phyloP scores from a whole-genome alignment of 2,113 vertebrate genomes.

The Passer domesticus region DNA sequence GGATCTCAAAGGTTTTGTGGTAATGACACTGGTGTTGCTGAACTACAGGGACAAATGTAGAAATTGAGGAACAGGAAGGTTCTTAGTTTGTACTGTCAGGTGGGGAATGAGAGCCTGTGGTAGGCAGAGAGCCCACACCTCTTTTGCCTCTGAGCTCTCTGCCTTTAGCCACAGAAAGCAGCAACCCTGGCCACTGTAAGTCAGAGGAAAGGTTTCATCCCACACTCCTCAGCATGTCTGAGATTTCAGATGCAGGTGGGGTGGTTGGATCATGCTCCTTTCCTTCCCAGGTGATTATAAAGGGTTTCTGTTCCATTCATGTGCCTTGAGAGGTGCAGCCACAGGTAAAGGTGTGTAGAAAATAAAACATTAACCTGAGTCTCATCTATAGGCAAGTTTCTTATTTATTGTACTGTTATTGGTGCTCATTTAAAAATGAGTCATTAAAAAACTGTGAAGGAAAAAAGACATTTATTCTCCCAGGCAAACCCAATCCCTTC shows the following conservation, averaged over 20 bases:
- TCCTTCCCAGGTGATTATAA: not conserved
- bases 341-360: not conserved
- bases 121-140: not conserved
- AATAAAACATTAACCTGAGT: not conserved
- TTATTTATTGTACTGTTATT: not conserved
- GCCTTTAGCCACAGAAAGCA: not conserved
- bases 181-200: fast-evolving
- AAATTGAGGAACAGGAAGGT: not conserved
- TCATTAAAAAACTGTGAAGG: not conserved
- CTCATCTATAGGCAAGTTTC: not conserved
- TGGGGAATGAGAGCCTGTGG: not conserved
- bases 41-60: not conserved
- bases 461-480: not conserved
- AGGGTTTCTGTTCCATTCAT: not conserved
- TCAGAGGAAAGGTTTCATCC: not conserved
- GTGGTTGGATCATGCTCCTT: not conserved
- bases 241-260: not conserved
- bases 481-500: not conserved
- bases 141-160: not conserved
- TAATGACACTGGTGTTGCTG: not conserved
- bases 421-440: not conserved
- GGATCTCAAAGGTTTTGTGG: not conserved
- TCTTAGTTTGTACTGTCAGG: not conserved
- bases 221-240: not conserved
- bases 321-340: not conserved